Evolutionary conservation across 2,797 vertebrate species (phyloP), one percentile per base, ranked within the genome.

Genomic region (Odontamblyopus lacepedii): DNA sequence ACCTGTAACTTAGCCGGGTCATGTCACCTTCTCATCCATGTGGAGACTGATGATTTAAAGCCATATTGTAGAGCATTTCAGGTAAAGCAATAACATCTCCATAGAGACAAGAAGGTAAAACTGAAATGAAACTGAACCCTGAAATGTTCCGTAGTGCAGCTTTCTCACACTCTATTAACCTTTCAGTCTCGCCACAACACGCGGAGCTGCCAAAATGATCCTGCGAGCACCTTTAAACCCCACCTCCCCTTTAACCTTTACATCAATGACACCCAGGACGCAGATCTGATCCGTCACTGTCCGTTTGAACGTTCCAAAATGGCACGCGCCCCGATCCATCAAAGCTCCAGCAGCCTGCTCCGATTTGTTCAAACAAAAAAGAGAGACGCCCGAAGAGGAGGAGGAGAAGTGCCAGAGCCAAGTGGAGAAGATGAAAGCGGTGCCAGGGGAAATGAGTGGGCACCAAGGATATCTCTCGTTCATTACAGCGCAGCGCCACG

Each of bases 361-460:
- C 80, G 85, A 87, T 92, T 88, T 86, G 73, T 82, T 70, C 75
- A 82, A 86, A 83, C 85, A 70, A 50, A 63, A 69, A 23, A 23
- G 23, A 79, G 29, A 59, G 15, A 61, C 16, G 8, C 56, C 5
- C 27, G 50, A 4, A 48, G 44, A 48, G 44, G 44, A 48, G 13
- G 44, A 48, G 12, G 44, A 48, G 13, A 3, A 62, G 26, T 66
- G 75, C 82, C 74, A 50, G 82, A 80, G 89, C 78, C 51, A 69
- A 15, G 56, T 27, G 77, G 74, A 32, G 38, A n/a, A 76, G 79
- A 85, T 80, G 72, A 85, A 87, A 86, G 74, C 57, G 71, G 62
- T 80, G 70, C 70, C 60, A 80, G 79, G 81, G 74, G 59, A 78
- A 79, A 74, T 2, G 13, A 74, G 73, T 76, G 8, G 72, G 84